phyloP scores from a whole-genome alignment of 2,113 vertebrate species.

The Anolis sagrei region DNA sequence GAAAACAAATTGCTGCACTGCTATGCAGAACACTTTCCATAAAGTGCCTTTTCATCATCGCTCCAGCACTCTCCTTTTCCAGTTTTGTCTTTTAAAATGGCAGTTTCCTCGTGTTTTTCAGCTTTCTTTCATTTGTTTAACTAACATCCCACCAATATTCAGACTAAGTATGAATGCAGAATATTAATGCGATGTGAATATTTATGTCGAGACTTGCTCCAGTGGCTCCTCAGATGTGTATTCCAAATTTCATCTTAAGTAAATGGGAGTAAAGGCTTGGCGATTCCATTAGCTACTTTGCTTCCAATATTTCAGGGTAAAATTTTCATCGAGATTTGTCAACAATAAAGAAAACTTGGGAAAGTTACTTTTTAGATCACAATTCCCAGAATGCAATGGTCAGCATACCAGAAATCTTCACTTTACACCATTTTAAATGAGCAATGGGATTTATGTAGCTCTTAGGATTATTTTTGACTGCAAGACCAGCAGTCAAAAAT shows the following conservation, averaged over 20 bases:
- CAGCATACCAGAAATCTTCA: too few species aligned
- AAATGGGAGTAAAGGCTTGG: neutral
- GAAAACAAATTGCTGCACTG: constrained; percentile 19
- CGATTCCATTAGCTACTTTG: neutral
- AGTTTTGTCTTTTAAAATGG: neutral
- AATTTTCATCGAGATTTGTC: too few species aligned
- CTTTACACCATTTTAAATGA: too few species aligned
- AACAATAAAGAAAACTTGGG: too few species aligned
- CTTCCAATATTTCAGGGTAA: neutral
- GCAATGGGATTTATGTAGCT: too few species aligned
- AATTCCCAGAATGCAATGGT: too few species aligned
- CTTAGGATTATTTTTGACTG: too few species aligned
- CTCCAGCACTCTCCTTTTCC: neutral
- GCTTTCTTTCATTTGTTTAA: neutral
- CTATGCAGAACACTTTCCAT: constrained; percentile 11
- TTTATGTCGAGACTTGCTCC: neutral
- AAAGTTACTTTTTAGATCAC: too few species aligned
- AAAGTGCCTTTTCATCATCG: constrained; percentile 25
- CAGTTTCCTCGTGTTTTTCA: neutral
- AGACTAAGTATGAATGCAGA: neutral
- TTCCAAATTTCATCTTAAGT: neutral
- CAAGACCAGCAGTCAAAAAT: too few species aligned
- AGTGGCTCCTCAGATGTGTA: neutral
- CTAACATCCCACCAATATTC: neutral
- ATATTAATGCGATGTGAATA: neutral